A percentile compares a stretch with the other conserved stretches of the same genome.
phyloP scores from a whole-genome alignment of 2,888 invertebrate genomes.

The Cheilosia vulpina region DNA sequence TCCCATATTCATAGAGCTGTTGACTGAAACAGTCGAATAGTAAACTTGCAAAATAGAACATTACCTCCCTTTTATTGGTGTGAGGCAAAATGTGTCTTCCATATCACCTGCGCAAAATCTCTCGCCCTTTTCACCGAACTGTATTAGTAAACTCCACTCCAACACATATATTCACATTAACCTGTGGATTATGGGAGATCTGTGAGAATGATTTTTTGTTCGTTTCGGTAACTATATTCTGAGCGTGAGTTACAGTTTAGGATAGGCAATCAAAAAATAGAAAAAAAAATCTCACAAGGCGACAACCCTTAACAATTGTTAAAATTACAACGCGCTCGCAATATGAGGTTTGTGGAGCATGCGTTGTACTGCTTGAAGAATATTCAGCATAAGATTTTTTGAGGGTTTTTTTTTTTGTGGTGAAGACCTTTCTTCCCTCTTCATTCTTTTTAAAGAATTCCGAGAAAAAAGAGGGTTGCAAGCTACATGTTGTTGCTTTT shows the following conservation, averaged over 20 bases:
- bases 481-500: conserved; percentile 69
- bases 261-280: conserved; percentile 62
- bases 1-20: conserved; percentile 60
- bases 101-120: conserved; percentile 74
- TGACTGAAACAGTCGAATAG: conserved; percentile 75
- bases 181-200: conserved; percentile 70
- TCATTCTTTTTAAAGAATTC: conserved; percentile 56
- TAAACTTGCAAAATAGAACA: conserved; percentile 75
- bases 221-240: conserved; percentile 44
- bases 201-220: conserved; percentile 28
- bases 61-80: conserved; percentile 61
- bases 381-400: conserved; percentile 67
- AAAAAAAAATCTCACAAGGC: conserved; percentile 59
- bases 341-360: conserved; percentile 66
- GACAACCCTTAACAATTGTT: conserved; percentile 75
- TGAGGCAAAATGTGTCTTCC: conserved; percentile 60
- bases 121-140: conserved; percentile 63
- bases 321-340: conserved; percentile 70
- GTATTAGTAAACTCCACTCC: conserved; percentile 72
- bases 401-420: conserved; percentile 29
- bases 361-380: conserved; percentile 63
- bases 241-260: conserved; percentile 44
- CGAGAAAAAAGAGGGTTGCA: conserved; percentile 69
- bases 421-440: conserved; percentile 58
- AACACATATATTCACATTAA: conserved; percentile 69